These are phyloP conservation scores for Drosophila conformis DNA, from an alignment of 2,888 invertebrate genomes.

Conservation along the genomic window DNA sequence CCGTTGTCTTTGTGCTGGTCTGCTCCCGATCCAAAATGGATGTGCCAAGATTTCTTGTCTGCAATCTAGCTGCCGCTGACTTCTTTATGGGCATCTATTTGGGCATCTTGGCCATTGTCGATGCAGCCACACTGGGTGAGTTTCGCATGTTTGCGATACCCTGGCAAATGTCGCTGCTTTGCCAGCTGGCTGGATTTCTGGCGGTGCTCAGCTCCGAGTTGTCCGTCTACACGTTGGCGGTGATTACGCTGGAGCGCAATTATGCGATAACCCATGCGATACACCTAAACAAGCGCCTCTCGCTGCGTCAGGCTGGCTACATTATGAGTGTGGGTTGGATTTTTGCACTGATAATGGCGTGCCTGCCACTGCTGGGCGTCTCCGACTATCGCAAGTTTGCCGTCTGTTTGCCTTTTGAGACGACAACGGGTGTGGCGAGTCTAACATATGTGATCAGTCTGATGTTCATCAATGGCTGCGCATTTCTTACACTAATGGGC, in stretches of 20 bases:
- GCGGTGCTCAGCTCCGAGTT: slow-evolving; percentile 97
- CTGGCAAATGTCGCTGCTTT: slow-evolving; percentile 98
- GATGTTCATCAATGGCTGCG: slow-evolving; percentile 96
- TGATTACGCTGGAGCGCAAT: slow-evolving; percentile 97
- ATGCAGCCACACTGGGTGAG: slow-evolving; percentile 97
- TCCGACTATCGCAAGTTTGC: slow-evolving; percentile 98
- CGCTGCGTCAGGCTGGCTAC: slow-evolving; percentile 94
- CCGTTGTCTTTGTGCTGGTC: slow-evolving; percentile 96
- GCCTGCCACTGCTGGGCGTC: slow-evolving; percentile 94
- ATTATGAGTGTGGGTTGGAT: slow-evolving; percentile 98
- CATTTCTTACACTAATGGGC: slow-evolving; percentile 97
- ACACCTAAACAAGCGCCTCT: slow-evolving; percentile 97
- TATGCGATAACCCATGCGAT: slow-evolving; percentile 99
- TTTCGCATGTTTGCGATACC: slow-evolving; percentile 98
- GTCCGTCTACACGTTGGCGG: slow-evolving; percentile 97
- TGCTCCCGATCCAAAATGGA: slow-evolving; percentile 97
- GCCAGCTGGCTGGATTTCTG: slow-evolving; percentile 97
- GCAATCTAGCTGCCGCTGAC: slow-evolving; percentile 98
- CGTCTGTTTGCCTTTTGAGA: slow-evolving; percentile 98
- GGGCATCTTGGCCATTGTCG: slow-evolving; percentile 97
- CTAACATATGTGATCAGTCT: slow-evolving; percentile 95
- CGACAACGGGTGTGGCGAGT: slow-evolving; percentile 90
- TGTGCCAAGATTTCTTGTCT: slow-evolving; percentile 97
- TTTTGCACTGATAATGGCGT: slow-evolving; percentile 94
- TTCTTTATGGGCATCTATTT: slow-evolving; percentile 98